Conservation (phyloP, 2,797 vertebrate genomes). For the Acrossocheilus wenchowensis region DNA sequence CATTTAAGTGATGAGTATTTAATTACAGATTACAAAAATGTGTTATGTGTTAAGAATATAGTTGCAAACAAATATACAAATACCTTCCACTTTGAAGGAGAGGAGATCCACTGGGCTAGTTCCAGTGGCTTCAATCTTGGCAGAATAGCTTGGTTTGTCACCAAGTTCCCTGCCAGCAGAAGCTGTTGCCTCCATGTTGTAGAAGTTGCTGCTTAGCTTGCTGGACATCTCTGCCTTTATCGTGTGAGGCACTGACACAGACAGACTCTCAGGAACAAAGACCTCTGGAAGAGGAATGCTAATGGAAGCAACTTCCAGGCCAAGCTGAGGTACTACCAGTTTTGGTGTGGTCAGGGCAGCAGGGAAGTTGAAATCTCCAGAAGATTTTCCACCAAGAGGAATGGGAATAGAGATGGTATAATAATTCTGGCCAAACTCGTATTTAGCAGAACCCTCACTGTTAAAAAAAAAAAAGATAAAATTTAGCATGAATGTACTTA, state of each 20-base stretch:
- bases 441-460: constrained; percentile 84
- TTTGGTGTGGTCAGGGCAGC: constrained; percentile 78
- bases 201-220: constrained; percentile 87
- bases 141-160: constrained; percentile 74
- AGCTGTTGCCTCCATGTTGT: constrained; percentile 83
- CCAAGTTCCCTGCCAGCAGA: constrained; percentile 80
- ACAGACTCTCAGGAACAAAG: constrained; percentile 80
- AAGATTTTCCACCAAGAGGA: constrained; percentile 88
- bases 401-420: constrained; percentile 81
- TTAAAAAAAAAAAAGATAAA: constrained; percentile 50
- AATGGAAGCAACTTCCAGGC: constrained; percentile 78
- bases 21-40: neutral
- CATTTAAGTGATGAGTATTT: neutral
- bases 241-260: constrained; percentile 81
- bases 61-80: neutral
- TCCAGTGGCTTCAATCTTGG: constrained; percentile 79
- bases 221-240: constrained; percentile 83
- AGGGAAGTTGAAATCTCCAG: constrained; percentile 79
- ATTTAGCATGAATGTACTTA: constrained; percentile 3
- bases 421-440: constrained; percentile 81
- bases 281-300: constrained; percentile 82
- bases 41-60: neutral
- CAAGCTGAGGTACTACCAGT: constrained; percentile 78
- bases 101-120: constrained; percentile 83
- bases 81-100: constrained; percentile 87